Evolutionary conservation across 2,113 vertebrate species (phyloP), one percentile per base, ranked within the genome.

Genomic region (Xiphorhynchus elegans): DNA sequence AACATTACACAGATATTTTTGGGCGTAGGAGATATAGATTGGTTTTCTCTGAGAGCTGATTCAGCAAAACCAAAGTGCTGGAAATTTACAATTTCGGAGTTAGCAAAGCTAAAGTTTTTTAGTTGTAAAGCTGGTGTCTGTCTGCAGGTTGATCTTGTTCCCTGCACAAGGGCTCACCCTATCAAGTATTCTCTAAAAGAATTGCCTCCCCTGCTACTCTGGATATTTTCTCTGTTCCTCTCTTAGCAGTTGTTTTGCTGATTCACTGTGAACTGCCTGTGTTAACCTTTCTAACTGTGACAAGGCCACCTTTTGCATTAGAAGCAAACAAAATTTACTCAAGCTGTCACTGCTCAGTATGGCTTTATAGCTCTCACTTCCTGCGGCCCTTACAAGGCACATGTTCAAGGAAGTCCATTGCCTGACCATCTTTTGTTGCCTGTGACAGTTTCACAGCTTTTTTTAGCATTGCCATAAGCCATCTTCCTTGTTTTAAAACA

Each of bases 391-490:
- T 31, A 9, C 0, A 1, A 66, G 52, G 47, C 75, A 63, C 5
- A 1, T 0, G 0, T 40, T 67, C 60, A 33, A 37, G 44, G 52
- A 68, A 72, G 35, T 64, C 87, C 70, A 20, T 18, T 69, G 50
- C 74, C 64, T 90, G 79, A 42, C 63, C 91, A 81, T 60, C 47
- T 76, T 93, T 89, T 89, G 52, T 76, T 72, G 70, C 55, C 88
- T 79, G 66, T 35, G 58, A 72, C 56, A 83, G 42, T 28, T 90
- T 79, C 87, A 88, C 79, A 94, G 76, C 72, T 96, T 90, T 86
- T 20, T 70, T 90, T 76, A 79, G 62, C 83, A 75, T 40, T 72
- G 70, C 62, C 70, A 92, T 42, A 18, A 88, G 62, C 56, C 42
- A 55, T 79, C 66, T 90, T 44, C 50, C 50, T 74, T 66, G 25